Evolutionary conservation across 2,797 vertebrate species (phyloP).

Genomic region (Hephaestus fuliginosus): DNA sequence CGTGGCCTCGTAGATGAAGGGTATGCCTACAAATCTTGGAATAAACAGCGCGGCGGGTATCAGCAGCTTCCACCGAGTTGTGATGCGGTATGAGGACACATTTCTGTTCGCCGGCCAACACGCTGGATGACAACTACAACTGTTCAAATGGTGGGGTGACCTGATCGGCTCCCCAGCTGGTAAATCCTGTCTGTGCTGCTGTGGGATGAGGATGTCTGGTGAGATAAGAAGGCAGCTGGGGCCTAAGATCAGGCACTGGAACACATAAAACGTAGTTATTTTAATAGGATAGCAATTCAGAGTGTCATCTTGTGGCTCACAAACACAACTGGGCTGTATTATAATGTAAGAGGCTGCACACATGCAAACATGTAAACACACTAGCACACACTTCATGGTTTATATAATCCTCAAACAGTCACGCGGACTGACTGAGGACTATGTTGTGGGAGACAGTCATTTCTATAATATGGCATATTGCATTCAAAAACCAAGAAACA

Average conservation of each 20-base stretch:
- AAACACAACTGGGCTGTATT: conserved; percentile 4
- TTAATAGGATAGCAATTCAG: not conserved
- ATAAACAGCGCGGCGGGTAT: conserved; percentile 47
- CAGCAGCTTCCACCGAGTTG: conserved; percentile 38
- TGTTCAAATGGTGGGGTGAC: conserved; percentile 33
- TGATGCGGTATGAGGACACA: conserved; percentile 67
- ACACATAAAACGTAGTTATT: conserved; percentile 10
- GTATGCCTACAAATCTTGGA: conserved; percentile 63
- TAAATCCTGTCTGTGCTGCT: conserved; percentile 51
- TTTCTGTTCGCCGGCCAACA: conserved; percentile 61
- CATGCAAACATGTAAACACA: not conserved
- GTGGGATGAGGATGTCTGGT: conserved; percentile 31
- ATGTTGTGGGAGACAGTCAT: too few species aligned
- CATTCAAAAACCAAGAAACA: too few species aligned
- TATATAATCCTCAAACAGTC: too few species aligned
- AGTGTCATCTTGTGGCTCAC: not conserved
- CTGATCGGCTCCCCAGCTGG: conserved; percentile 51
- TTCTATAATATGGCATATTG: too few species aligned
- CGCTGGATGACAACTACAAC: conserved; percentile 61
- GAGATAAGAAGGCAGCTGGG: conserved; percentile 28
- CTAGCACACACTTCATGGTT: not conserved
- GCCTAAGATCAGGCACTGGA: conserved; percentile 21
- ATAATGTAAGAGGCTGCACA: not conserved
- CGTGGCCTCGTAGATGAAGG: conserved; percentile 29
- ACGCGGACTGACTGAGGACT: not conserved